Evolutionary conservation across 2,888 invertebrate genomes (phyloP).

Genomic region (Phytoseiulus persimilis): DNA sequence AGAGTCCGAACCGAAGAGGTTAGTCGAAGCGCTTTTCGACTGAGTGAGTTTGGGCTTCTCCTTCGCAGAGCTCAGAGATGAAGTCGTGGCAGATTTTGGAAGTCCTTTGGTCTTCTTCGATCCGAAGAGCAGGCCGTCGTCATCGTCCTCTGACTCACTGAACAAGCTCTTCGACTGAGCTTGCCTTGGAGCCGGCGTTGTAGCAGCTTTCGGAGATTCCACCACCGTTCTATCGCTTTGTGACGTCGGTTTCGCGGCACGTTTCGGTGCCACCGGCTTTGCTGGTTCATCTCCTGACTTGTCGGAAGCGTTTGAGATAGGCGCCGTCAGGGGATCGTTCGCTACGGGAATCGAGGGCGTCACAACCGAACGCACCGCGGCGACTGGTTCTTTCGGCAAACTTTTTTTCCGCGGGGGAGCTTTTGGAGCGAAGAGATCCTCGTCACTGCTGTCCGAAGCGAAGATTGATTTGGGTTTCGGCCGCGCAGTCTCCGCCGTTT

Average conservation of each 20-base stretch:
- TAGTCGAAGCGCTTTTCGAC: not conserved
- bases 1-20: conserved; percentile 20
- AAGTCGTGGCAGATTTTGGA: conserved; percentile 9
- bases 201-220: not conserved
- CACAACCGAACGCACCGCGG: not conserved
- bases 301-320: too few species aligned
- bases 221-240: not conserved
- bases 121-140: not conserved
- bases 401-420: not conserved
- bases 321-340: conserved; percentile 1
- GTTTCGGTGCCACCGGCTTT: not conserved
- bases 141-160: conserved; percentile 9
- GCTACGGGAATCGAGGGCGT: not conserved
- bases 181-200: not conserved
- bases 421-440: conserved; percentile 12
- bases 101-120: not conserved
- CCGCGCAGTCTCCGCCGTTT: not conserved
- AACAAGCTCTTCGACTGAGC: not conserved
- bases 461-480: not conserved
- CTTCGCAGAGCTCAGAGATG: not conserved
- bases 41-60: not conserved
- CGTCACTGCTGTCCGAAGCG: conserved; percentile 27
- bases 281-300: not conserved
- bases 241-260: not conserved
- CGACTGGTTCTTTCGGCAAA: not conserved